Evolutionary conservation across 2,113 vertebrate species (phyloP), one percentile per base, ranked within the genome.

Genomic region (Oreochromis aureus): DNA sequence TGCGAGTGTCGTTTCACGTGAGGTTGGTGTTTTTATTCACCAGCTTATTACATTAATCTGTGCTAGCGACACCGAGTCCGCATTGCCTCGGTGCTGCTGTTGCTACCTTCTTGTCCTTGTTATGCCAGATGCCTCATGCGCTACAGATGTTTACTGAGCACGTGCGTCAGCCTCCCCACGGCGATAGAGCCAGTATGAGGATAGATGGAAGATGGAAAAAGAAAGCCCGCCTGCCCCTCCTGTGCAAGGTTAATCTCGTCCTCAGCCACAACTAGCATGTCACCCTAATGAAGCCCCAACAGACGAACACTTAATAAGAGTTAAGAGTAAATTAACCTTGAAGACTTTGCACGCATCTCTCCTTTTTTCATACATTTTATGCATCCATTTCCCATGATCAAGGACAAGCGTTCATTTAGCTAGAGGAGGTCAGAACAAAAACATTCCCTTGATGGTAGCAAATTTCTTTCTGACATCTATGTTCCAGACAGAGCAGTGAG

Each of bases 311-410:
- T 96, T 96, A 96, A 96, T 95, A 96, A 96, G 95, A 97, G 96
- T 97, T 97, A 96, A 96, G 96, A 95, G 95, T 95, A 96, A 96
- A 97, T 97, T 97, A 96, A 96, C 96, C 96, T 97, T 96, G 95
- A 96, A 95, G 94, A 96, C 93, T 96, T 96, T 93, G 78, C 90
- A 73, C 46, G 13, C 88, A 90, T 94, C 87, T 89, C 87, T 88
- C 80, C 86, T 82, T 61, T 85, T 94, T 93, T 93, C 81, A 81
- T 89, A 87, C 85, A 90, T 92, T 91, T 91, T 89, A 91, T 89
- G 87, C 88, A 90, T 93, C 88, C 88, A 80, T 92, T 93, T 93
- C 92, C 93, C 76, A 54, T 53, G 44, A 94, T 95, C 96, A 96
- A 97, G 96, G 96, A 94, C 96, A 54, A 82, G 81, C 76, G n/a